Evolutionary conservation across 2,113 vertebrate genomes (phyloP).

Genomic region (Tragelaphus imberbis): DNA sequence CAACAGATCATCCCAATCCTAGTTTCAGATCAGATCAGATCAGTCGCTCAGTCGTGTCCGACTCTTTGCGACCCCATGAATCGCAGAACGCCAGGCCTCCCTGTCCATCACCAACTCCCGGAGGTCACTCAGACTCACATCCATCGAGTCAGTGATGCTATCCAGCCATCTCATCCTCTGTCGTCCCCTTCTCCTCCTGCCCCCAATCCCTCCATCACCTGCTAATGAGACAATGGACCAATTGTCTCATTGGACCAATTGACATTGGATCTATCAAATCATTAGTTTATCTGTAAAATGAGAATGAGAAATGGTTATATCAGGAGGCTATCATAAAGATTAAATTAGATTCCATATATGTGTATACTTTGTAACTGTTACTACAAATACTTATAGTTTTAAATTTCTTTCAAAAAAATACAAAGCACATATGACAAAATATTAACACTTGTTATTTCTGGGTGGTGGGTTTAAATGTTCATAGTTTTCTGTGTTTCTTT

Average conservation of each 20-base stretch:
- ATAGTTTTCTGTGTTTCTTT: not conserved
- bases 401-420: conserved; percentile 48
- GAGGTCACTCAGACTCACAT: too few relatives aligned
- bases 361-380: not conserved
- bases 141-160: too few relatives aligned
- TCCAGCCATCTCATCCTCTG: too few relatives aligned
- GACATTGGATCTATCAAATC: not conserved
- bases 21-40: not conserved
- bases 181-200: too few relatives aligned
- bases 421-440: conserved; percentile 19
- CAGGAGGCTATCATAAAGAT: not conserved
- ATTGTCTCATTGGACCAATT: not conserved
- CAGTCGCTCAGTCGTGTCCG: too few relatives aligned
- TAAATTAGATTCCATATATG: not conserved
- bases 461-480: not conserved
- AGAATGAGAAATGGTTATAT: not conserved
- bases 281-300: not conserved
- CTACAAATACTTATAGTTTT: conserved; percentile 4
- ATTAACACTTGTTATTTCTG: not conserved
- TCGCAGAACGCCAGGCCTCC: too few relatives aligned
- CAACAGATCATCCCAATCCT: not conserved
- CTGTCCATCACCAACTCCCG: too few relatives aligned
- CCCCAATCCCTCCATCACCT: not conserved
- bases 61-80: too few relatives aligned
- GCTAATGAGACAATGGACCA: not conserved